These are phyloP conservation scores for Trogon surrucura DNA, from an alignment of 2,113 vertebrate genomes.

Conservation along the genomic window DNA sequence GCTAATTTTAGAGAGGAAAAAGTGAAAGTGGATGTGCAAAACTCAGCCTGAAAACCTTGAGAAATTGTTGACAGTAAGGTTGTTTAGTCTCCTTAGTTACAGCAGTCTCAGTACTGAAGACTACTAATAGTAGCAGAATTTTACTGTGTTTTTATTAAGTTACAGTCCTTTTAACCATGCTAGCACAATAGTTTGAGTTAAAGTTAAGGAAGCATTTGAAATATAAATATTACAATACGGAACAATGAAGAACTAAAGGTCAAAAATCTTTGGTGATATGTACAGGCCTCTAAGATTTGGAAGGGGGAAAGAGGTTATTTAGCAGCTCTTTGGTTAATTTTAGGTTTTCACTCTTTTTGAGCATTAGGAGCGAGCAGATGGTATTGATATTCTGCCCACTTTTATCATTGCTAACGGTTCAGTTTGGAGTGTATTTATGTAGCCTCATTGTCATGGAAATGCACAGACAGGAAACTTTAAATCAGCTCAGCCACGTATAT, in stretches of 20 bases:
- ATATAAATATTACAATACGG: neutral
- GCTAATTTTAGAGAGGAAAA: neutral
- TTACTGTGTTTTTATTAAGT: neutral
- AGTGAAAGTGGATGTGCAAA: neutral
- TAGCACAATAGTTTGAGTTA: neutral
- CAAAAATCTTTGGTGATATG: neutral
- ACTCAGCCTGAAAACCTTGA: neutral
- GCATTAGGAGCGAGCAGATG: constrained; percentile 59
- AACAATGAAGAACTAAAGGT: neutral
- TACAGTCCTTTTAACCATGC: neutral
- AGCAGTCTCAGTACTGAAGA: neutral
- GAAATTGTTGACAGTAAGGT: neutral
- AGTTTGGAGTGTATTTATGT: constrained; percentile 24
- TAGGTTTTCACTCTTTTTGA: constrained; percentile 27
- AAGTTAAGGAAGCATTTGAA: neutral
- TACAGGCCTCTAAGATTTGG: neutral
- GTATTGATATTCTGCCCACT: constrained; percentile 60
- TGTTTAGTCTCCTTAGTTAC: neutral
- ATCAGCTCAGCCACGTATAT: neutral
- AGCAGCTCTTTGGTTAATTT: constrained; percentile 47
- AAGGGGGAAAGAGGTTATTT: neutral
- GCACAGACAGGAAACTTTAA: constrained; percentile 1
- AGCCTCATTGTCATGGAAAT: constrained; percentile 68
- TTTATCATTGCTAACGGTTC: constrained; percentile 31
- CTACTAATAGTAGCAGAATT: neutral